Evolutionary conservation across 2,888 invertebrate genomes (phyloP).

Genomic region (Conomelus anceps): DNA sequence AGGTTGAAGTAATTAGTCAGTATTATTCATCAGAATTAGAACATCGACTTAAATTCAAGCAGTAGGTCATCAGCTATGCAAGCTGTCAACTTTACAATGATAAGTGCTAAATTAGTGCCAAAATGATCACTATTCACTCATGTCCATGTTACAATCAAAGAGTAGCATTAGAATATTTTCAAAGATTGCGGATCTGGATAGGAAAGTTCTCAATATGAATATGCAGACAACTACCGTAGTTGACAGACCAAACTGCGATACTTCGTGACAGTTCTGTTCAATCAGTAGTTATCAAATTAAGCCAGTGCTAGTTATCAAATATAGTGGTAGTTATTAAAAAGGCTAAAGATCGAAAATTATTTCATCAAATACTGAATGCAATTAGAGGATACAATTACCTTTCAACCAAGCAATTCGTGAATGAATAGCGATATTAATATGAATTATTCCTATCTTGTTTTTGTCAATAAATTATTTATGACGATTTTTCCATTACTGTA

Average conservation of each 20-base stretch:
- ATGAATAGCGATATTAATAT: neutral
- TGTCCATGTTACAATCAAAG: neutral
- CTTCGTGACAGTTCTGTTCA: neutral
- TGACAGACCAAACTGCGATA: neutral
- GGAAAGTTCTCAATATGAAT: neutral
- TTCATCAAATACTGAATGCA: neutral
- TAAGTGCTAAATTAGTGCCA: neutral
- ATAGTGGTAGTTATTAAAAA: neutral
- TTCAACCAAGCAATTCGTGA: neutral
- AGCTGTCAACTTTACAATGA: neutral
- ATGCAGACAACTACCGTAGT: neutral
- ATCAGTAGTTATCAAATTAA: neutral
- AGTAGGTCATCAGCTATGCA: neutral
- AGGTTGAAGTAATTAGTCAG: too few relatives aligned
- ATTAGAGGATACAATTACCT: neutral
- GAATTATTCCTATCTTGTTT: too few relatives aligned
- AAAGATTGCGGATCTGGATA: neutral
- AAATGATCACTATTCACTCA: neutral
- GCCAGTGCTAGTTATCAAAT: neutral
- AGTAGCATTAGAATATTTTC: neutral
- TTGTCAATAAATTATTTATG: too few relatives aligned
- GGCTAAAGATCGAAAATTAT: neutral
- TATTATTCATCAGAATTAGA: neutral
- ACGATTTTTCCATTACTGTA: too few relatives aligned
- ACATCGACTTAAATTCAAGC: neutral